Evolutionary conservation across 2,797 vertebrate genomes (phyloP), one percentile per base, ranked within the genome.

Genomic region (Dallia pectoralis): DNA sequence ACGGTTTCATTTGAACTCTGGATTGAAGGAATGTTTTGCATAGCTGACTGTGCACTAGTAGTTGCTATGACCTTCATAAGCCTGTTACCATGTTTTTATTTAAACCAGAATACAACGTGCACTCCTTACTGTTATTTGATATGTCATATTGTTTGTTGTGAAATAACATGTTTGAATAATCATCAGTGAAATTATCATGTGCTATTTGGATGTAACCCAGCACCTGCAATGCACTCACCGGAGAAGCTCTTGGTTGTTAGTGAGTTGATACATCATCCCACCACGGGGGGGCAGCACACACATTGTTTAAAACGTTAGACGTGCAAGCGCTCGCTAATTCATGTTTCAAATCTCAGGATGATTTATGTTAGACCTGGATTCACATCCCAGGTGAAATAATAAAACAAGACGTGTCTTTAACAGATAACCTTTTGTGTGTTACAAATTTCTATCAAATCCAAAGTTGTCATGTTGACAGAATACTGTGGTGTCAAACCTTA

Each of bases 1-100:
- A 33, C 33, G 18, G 19, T 53, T 53, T 47, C 69, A 67, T 40
- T n/a, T 40, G 12, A 27, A 62, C 59, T 16, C 12, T 71, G 74
- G 69, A 47, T 61, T 77, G 74, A 74, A 79, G 85, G 62, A 65
- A 68, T 86, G 80, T 85, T 86, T 73, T 78, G 78, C 81, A 71
- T 75, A 77, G 59, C 79, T 75, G 71, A 72, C 70, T 59, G 77
- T 83, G 75, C 83, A 86, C 78, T 84, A 71, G 79, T 77, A 85
- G 77, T 67, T 56, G 22, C 53, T 56, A 56, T 9, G 48, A 74
- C 11, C 72, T 67, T 84, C 84, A 84, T 81, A 22, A 4, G 77
- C 79, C 36, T 22, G 70, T 76, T 72, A 69, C 40, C 70, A 29
- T 73, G 72, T 77, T 74, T 64, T 3, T 66, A 87, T 87, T 89